These are phyloP conservation scores for Hycleus cichorii DNA, from an alignment of 1,140 invertebrate genomes.

Conservation along the genomic window DNA sequence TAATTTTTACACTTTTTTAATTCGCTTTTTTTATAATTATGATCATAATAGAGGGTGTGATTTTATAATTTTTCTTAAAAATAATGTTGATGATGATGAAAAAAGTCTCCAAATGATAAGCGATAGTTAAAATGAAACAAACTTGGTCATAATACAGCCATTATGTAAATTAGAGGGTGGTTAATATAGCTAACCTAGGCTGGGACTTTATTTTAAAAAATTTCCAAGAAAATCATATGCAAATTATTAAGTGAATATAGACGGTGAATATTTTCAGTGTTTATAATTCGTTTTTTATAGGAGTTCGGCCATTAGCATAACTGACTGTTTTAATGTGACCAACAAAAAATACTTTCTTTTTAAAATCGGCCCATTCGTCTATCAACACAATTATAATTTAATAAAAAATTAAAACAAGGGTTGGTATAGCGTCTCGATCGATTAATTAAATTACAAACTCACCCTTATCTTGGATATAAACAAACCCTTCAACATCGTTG, in stretches of 20 bases:
- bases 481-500: no score
- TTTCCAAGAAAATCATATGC: slow-evolving; percentile 40
- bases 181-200: slow-evolving; percentile 34
- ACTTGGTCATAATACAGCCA: slow-evolving; percentile 31
- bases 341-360: slow-evolving; percentile 21
- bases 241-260: slow-evolving; percentile 37
- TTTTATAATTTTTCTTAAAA: slow-evolving; percentile 5
- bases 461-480: no score
- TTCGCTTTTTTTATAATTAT: slow-evolving; percentile 15
- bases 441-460: slow-evolving; percentile 10
- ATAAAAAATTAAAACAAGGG: no score
- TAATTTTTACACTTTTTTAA: slow-evolving; percentile 36
- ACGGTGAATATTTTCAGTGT: slow-evolving; percentile 43
- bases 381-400: neutral
- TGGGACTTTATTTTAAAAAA: slow-evolving; percentile 29
- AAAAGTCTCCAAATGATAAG: neutral
- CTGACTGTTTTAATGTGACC: slow-evolving; percentile 28
- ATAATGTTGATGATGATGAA: neutral
- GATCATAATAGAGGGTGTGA: slow-evolving; percentile 12
- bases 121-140: slow-evolving; percentile 26
- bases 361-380: neutral
- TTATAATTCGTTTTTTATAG: slow-evolving; percentile 41
- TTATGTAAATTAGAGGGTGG: slow-evolving; percentile 34
- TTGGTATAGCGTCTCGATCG: slow-evolving; percentile 5
- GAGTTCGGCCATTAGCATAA: slow-evolving; percentile 35